These are phyloP conservation scores for Octodonta nipae DNA, from an alignment of 2,888 invertebrate species.

Conservation along the genomic window DNA sequence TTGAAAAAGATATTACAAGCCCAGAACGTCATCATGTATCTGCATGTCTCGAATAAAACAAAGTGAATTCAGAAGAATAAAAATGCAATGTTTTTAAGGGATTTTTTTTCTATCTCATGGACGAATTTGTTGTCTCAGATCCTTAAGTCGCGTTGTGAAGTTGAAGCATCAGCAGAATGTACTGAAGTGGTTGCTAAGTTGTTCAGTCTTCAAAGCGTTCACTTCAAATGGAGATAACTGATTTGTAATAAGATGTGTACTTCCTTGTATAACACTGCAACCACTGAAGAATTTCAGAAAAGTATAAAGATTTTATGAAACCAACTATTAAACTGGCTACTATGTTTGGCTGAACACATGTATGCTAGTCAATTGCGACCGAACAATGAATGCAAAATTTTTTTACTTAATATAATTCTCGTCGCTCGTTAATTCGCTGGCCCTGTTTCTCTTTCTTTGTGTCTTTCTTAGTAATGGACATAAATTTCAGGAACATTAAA, in stretches of 20 bases:
- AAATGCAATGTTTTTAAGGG: constrained; percentile 1
- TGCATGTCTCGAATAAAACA: constrained; percentile 23
- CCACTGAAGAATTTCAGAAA: constrained; percentile 14
- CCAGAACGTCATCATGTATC: constrained; percentile 18
- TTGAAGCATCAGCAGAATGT: constrained; percentile 12
- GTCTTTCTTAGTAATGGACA: too few species aligned
- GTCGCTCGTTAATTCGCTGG: too few species aligned
- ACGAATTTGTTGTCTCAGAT: constrained; percentile 18
- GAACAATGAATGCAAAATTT: too few species aligned
- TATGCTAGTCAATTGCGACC: too few species aligned
- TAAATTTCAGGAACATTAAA: too few species aligned
- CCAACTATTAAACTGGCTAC: constrained; percentile 6
- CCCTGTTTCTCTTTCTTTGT: too few species aligned
- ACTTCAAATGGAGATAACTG: constrained; percentile 17
- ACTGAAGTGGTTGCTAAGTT: constrained; percentile 18
- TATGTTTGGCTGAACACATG: constrained; percentile 5
- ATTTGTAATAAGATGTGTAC: constrained; percentile 11
- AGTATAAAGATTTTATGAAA: constrained; percentile 9
- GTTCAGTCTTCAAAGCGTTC: constrained; percentile 16
- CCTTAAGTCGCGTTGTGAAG: constrained; percentile 7
- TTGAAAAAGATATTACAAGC: constrained; percentile 14
- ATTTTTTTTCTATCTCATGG: constrained; percentile 10
- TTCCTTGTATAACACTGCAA: constrained; percentile 16
- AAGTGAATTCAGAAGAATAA: constrained; percentile 4
- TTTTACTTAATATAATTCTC: too few species aligned